Evolutionary conservation across 2,113 vertebrate genomes (phyloP), one percentile per base, ranked within the genome.

Genomic region (Gopherus flavomarginatus): DNA sequence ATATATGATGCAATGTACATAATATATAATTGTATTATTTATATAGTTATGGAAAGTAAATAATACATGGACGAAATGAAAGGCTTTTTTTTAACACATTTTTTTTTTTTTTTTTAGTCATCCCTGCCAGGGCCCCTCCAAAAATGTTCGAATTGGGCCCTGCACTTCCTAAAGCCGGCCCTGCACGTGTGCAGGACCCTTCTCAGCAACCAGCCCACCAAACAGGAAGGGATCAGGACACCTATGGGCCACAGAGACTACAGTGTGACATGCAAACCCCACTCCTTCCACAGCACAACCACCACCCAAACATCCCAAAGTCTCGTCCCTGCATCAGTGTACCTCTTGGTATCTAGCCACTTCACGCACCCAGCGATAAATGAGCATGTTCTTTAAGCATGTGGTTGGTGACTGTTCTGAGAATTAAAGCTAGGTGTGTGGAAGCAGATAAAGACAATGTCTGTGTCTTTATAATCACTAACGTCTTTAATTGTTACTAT

Each of bases 401-500:
- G 9, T n/a, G 26, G 4, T 10, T 4, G 78, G 14, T 0, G 83
- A 83, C 26, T 91, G 12, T 47, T 47, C 86, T 91, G 2, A 85
- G 53, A 42, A 35, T 95, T 97, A 90, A 95, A 80, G 1, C 44
- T 35, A 49, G 84, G 8, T 72, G 29, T 52, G 47, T 11, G 83
- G 26, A 79, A 90, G 62, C 19, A 91, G 56, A 85, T 77, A 90
- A 95, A 59, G 14, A 35, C 5, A 35, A 44, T 6, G 56, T 19
- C 79, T 90, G 87, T 94, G 78, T 75, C 86, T 92, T 94, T 44
- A 84, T 6, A 78, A 7, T 53, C 0, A 1, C 19, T 93, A 85
- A 65, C 26, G 3, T 4, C 9, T 85, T 83, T 91, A 87, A 90
- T 93, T 89, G 49, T 91, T 95, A 53, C 77, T 77, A 59, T 89